These are phyloP conservation scores for Scytalopus superciliaris DNA, from an alignment of 2,113 vertebrate genomes.

Conservation along the genomic window DNA sequence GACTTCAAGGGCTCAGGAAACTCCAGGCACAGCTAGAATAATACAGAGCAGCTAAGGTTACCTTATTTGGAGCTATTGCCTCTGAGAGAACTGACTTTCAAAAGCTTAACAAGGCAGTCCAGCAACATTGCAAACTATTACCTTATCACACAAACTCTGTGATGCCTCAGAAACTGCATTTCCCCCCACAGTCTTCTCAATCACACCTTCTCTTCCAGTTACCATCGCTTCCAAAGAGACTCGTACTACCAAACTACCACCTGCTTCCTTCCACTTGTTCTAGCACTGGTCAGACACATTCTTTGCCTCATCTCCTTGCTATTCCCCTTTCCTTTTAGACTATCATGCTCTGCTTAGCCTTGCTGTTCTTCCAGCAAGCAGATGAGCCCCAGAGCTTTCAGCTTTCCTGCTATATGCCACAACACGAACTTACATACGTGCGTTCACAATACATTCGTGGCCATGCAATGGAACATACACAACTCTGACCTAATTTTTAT, in stretches of 20 bases:
- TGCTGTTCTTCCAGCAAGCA: not conserved
- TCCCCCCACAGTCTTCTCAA: rapidly evolving
- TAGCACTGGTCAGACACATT: not conserved
- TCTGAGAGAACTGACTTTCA: not conserved
- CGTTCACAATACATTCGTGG: not conserved
- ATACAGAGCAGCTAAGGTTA: not conserved
- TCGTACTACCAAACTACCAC: not conserved
- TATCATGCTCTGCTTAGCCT: not conserved
- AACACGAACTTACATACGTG: not conserved
- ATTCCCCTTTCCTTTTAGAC: not conserved
- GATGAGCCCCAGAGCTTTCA: not conserved
- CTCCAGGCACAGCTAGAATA: not conserved
- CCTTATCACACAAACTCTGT: not conserved
- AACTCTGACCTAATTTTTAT: not conserved
- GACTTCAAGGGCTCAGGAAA: not conserved
- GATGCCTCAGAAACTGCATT: not conserved
- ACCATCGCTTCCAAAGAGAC: not conserved
- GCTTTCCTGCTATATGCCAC: not conserved
- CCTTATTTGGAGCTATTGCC: not conserved
- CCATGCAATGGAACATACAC: not conserved
- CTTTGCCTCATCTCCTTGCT: not conserved
- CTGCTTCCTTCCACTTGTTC: not conserved
- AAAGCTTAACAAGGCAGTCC: not conserved
- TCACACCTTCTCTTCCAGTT: not conserved
- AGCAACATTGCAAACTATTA: not conserved